phyloP scores from a whole-genome alignment of 2,888 invertebrate genomes.

The Diabrotica balteata region DNA sequence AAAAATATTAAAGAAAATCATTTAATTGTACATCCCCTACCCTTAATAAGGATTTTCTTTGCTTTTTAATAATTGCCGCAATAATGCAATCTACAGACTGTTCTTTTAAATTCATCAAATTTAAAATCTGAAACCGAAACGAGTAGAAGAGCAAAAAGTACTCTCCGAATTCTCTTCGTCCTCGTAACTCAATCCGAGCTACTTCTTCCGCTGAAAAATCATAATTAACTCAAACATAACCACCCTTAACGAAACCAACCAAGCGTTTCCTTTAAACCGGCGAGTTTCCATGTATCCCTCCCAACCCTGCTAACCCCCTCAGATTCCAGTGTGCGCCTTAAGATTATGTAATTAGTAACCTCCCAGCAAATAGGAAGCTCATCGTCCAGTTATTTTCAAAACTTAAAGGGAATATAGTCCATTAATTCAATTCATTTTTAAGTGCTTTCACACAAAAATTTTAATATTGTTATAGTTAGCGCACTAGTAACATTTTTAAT shows the following conservation, averaged over 20 bases:
- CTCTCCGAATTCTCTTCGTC: constrained; percentile 11
- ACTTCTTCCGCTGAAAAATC: constrained; percentile 35
- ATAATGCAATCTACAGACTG: constrained; percentile 25
- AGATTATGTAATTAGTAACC: constrained; percentile 56
- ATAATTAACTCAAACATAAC: constrained; percentile 51
- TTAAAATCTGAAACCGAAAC: constrained; percentile 21
- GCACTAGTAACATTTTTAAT: too few species aligned
- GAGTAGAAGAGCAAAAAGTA: constrained; percentile 22
- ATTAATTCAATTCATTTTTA: too few species aligned
- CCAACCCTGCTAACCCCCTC: constrained; percentile 27
- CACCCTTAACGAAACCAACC: constrained; percentile 48
- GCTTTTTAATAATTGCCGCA: constrained; percentile 17
- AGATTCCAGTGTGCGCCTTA: constrained; percentile 43
- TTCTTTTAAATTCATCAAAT: constrained; percentile 16
- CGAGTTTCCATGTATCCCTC: constrained; percentile 51
- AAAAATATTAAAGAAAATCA: too few species aligned
- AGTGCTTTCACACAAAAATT: too few species aligned
- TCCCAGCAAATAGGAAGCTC: constrained; percentile 49
- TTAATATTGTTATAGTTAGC: too few species aligned
- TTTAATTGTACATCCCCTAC: too few species aligned
- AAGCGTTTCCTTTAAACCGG: constrained; percentile 50
- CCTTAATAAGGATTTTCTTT: not conserved
- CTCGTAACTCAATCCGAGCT: constrained; percentile 28
- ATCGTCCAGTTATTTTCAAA: constrained; percentile 39
- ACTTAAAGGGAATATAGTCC: not conserved